Evolutionary conservation across 1,140 invertebrate species (phyloP).

Genomic region (Caerostris darwini): DNA sequence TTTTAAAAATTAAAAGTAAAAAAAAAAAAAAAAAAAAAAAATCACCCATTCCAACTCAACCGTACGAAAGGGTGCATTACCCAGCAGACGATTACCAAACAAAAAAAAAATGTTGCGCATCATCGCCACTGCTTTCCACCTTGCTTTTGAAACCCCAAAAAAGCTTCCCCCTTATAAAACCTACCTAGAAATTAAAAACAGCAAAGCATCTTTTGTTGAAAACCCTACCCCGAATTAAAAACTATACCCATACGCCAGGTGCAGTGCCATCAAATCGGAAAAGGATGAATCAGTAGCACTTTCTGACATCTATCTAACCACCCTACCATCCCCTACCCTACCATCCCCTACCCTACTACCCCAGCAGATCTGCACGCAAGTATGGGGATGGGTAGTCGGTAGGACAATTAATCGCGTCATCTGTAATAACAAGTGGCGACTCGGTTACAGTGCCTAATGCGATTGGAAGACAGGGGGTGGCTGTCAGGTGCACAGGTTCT

Average conservation of each 20-base stretch:
- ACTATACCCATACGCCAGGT: slow-evolving; percentile 15
- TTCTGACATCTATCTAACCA: slow-evolving; percentile 29
- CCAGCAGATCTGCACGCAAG: neutral
- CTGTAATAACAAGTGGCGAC: slow-evolving; percentile 73
- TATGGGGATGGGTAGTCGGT: neutral
- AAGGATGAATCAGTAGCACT: slow-evolving; percentile 59
- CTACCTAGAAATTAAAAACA: neutral
- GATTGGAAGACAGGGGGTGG: neutral
- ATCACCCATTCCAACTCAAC: neutral
- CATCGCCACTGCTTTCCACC: neutral
- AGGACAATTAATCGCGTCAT: slow-evolving; percentile 71
- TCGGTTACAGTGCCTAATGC: slow-evolving; percentile 39
- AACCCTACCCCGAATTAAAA: slow-evolving; percentile 33
- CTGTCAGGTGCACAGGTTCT: slow-evolving; percentile 61
- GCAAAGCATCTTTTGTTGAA: neutral
- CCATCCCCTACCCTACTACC: neutral
- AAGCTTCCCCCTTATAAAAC: neutral
- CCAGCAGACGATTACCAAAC: neutral
- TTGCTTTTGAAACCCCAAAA: neutral
- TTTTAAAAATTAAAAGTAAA: too few relatives aligned
- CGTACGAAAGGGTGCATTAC: neutral
- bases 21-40: neutral
- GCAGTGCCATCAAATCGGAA: slow-evolving; percentile 41
- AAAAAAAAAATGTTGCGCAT: neutral
- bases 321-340: neutral